Evolutionary conservation across 1,140 invertebrate species (phyloP).

Genomic region (Trichomalopsis sarcophagae): DNA sequence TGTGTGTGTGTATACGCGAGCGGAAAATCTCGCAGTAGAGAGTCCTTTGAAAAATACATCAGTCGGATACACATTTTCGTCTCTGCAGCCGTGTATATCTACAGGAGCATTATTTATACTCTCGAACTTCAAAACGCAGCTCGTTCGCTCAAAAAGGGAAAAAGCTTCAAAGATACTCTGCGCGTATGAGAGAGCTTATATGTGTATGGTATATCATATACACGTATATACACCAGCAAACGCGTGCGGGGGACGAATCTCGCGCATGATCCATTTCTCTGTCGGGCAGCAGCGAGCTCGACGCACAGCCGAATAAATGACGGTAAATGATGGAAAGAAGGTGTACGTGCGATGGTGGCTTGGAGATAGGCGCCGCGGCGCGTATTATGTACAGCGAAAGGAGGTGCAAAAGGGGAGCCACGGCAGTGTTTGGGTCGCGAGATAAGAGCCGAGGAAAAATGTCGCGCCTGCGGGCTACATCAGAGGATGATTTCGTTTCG

Average conservation of each 20-base stretch:
- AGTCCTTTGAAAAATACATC: too few species aligned
- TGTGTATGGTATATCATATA: too few species aligned
- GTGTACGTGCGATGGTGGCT: neutral
- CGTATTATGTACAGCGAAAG: neutral
- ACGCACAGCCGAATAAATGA: slow-evolving; percentile 9
- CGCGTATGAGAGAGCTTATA: too few species aligned
- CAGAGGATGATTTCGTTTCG: neutral
- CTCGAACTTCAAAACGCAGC: too few species aligned
- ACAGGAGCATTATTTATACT: too few species aligned
- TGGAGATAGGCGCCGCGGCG: neutral
- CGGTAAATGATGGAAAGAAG: slow-evolving; percentile 23
- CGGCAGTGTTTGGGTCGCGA: neutral
- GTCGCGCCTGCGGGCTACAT: neutral
- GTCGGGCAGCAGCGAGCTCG: too few species aligned
- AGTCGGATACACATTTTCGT: too few species aligned
- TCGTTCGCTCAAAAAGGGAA: too few species aligned
- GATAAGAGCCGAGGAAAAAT: slow-evolving; percentile 5
- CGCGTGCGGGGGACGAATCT: neutral
- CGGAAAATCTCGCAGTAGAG: too few species aligned
- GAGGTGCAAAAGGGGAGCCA: neutral
- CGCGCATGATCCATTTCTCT: neutral
- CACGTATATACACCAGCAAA: neutral
- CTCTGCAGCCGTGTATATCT: too few species aligned
- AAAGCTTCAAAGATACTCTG: too few species aligned
- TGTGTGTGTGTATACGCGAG: too few species aligned